A percentile compares a stretch with the other conserved stretches of the same genome.
These are phyloP conservation scores for Sphyrna mokarran DNA, from an alignment of 2,113 vertebrate genomes.

Conservation along the genomic window DNA sequence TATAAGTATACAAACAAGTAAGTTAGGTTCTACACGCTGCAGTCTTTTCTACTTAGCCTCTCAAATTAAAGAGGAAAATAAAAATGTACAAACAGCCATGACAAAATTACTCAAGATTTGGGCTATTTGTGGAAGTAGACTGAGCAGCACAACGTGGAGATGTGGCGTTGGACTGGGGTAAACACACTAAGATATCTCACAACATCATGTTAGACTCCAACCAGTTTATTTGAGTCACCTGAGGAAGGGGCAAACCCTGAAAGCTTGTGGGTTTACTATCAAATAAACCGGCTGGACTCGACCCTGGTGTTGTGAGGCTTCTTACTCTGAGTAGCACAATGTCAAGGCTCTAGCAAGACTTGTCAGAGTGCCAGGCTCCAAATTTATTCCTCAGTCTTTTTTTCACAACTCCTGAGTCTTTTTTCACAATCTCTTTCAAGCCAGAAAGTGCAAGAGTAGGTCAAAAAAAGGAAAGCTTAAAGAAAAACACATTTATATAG, in stretches of 20 bases:
- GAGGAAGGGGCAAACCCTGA: too few relatives aligned
- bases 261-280: too few relatives aligned
- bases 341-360: not conserved
- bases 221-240: too few relatives aligned
- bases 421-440: not conserved
- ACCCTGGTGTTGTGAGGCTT: too few relatives aligned
- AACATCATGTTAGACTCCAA: too few relatives aligned
- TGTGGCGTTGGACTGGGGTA: too few relatives aligned
- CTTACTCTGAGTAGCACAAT: not conserved
- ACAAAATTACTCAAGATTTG: not conserved
- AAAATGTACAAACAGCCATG: not conserved
- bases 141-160: not conserved
- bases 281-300: too few relatives aligned
- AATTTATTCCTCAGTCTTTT: not conserved
- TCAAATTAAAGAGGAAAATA: not conserved
- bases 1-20: conserved; percentile 46
- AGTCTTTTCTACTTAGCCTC: not conserved
- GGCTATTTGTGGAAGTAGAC: not conserved
- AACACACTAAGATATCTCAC: too few relatives aligned
- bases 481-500: not conserved
- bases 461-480: not conserved
- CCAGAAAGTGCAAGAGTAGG: not conserved
- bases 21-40: not conserved
- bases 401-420: not conserved
- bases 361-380: not conserved